Percentiles rank a stretch among this genome's conserved stretches.
phyloP scores from a whole-genome alignment of 2,888 invertebrate genomes.

The Erynnis tages region DNA sequence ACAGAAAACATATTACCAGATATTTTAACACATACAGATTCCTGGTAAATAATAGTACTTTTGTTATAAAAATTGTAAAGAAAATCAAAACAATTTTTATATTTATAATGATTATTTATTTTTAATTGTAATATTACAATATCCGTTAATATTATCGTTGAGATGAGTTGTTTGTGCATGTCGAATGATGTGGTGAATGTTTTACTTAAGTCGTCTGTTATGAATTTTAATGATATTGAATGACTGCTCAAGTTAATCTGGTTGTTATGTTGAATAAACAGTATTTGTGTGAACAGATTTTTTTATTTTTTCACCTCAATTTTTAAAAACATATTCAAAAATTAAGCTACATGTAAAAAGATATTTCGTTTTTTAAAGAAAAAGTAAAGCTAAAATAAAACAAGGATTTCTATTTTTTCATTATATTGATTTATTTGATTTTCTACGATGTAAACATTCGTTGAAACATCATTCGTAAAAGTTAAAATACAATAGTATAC shows the following conservation, averaged over 20 bases:
- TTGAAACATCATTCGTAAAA: slow-evolving; percentile 54
- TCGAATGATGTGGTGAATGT: neutral
- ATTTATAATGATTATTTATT: neutral
- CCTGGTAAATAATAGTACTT: neutral
- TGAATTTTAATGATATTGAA: neutral
- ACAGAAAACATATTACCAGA: no score
- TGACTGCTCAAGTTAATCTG: slow-evolving; percentile 17
- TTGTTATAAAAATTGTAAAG: no score
- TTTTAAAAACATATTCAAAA: neutral
- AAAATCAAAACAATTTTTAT: no score
- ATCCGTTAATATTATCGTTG: slow-evolving; percentile 1
- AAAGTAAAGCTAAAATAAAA: slow-evolving; percentile 49
- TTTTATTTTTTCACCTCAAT: neutral
- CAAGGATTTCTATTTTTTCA: slow-evolving; percentile 39
- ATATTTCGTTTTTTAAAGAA: no score
- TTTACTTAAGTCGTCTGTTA: neutral
- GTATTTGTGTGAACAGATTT: neutral
- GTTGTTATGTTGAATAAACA: slow-evolving; percentile 9
- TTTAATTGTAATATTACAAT: slow-evolving; percentile 11
- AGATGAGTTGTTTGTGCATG: slow-evolving; percentile 2
- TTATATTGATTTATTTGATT: slow-evolving; percentile 73
- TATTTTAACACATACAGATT: no score
- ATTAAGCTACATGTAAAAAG: no score
- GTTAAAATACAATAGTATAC: slow-evolving; percentile 32
- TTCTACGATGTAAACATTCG: slow-evolving; percentile 74